Conservation (phyloP, 30 jellyfish, hydroid and myxozoan species). For the Cassiopea andromeda region DNA sequence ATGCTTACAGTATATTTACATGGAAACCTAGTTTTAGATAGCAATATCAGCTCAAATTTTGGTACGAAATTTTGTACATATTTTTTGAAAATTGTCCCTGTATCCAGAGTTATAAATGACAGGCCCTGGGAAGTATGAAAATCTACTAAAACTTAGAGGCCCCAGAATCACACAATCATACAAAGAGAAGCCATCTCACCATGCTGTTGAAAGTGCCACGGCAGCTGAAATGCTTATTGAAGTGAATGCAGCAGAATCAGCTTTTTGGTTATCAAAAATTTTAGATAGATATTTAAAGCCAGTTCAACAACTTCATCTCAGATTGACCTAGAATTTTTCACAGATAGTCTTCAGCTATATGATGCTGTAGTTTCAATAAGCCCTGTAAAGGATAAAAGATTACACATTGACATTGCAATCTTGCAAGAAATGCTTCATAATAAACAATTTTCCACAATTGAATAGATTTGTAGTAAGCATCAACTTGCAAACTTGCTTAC, state of each 20-base stretch:
- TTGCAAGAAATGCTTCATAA: not conserved
- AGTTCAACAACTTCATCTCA: not conserved
- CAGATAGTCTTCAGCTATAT: slow-evolving; percentile 43
- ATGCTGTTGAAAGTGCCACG: slow-evolving; percentile 14
- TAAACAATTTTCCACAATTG: slow-evolving; percentile 4
- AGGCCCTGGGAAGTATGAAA: too few relatives aligned
- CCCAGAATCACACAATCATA: slow-evolving; percentile 42
- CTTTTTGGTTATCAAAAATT: slow-evolving; percentile 10
- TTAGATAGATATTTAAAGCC: slow-evolving; percentile 12
- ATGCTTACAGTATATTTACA: too few relatives aligned
- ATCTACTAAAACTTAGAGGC: too few relatives aligned
- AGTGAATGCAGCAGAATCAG: slow-evolving; percentile 24
- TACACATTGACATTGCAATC: slow-evolving; percentile 42
- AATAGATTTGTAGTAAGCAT: not conserved
- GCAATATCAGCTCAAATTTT: too few relatives aligned
- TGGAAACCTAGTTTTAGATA: too few relatives aligned
- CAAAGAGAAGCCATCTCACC: not conserved
- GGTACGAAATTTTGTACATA: too few relatives aligned
- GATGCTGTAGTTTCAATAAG: slow-evolving; percentile 63
- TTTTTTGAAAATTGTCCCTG: too few relatives aligned
- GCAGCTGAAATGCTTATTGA: slow-evolving; percentile 46
- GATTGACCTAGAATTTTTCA: slow-evolving; percentile 26
- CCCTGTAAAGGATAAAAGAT: slow-evolving; percentile 37
- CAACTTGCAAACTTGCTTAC: not conserved
- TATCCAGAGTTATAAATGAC: too few relatives aligned